phyloP scores from a whole-genome alignment of 23 tunicate species.

The Trididemnum miniatum region DNA sequence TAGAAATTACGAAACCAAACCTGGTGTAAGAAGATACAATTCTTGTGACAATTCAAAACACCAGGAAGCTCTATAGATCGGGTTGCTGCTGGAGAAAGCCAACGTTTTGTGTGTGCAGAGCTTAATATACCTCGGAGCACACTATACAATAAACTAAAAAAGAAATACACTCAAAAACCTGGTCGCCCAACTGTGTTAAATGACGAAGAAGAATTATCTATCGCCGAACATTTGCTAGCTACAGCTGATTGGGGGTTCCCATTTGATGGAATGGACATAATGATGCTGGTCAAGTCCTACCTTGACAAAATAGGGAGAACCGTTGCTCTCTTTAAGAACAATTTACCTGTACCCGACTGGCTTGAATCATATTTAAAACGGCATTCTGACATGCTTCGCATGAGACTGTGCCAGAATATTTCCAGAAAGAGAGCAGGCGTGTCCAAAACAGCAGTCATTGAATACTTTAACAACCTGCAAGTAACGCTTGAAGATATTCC shows the following conservation, averaged over 20 bases:
- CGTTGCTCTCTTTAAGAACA: constrained; percentile 11
- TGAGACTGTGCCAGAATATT: constrained; percentile 30
- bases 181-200: too few relatives aligned
- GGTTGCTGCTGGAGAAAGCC: too few relatives aligned
- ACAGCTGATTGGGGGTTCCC: background rate
- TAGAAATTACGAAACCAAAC: too few relatives aligned
- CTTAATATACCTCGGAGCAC: too few relatives aligned
- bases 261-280: background rate
- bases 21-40: too few relatives aligned
- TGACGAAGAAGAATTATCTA: background rate
- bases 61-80: too few relatives aligned
- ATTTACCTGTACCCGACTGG: constrained; percentile 19
- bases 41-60: too few relatives aligned
- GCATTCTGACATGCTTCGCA: constrained; percentile 21
- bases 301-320: background rate
- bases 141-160: too few relatives aligned
- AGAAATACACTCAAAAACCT: too few relatives aligned
- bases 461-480: constrained; percentile 6
- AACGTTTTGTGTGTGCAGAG: too few relatives aligned
- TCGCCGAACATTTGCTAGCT: background rate
- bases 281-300: constrained; percentile 4
- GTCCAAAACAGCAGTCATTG: background rate
- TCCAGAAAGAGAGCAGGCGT: constrained; percentile 9
- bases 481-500: constrained; percentile 12
- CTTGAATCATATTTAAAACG: constrained; percentile 15